Conservation (phyloP, 2,113 vertebrate species). For the Ploceus nigricollis region DNA sequence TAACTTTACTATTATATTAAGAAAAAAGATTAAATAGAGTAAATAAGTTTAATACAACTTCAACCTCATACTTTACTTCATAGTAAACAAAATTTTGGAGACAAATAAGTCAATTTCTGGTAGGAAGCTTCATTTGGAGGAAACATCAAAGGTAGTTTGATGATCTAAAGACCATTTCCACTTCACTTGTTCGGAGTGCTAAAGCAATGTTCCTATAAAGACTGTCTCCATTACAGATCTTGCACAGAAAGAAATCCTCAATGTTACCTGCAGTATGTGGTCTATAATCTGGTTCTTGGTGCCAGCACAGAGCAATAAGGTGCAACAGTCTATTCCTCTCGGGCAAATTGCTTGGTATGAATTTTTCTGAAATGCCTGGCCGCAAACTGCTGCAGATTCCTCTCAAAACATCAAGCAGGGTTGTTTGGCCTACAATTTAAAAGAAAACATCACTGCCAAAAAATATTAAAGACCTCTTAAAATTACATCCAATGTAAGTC, state of each 20-base stretch:
- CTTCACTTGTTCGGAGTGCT: background rate
- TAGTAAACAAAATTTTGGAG: background rate
- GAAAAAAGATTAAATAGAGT: background rate
- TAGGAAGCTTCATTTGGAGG: background rate
- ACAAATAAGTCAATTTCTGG: background rate
- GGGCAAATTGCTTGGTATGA: conserved; percentile 15
- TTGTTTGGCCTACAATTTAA: conserved; percentile 14
- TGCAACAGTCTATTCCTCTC: conserved; percentile 10
- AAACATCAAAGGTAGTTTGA: background rate
- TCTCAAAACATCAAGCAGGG: background rate
- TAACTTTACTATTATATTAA: background rate
- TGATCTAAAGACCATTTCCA: background rate
- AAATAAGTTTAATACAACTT: background rate
- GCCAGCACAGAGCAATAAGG: conserved; percentile 57
- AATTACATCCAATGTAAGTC: background rate
- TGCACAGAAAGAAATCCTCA: background rate
- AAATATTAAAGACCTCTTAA: background rate
- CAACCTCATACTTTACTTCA: background rate
- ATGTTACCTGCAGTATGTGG: conserved; percentile 21
- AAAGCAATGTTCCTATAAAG: background rate
- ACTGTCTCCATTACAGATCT: background rate
- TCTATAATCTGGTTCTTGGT: conserved; percentile 41
- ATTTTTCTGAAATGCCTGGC: conserved; percentile 21
- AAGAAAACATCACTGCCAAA: background rate
- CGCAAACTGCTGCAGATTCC: conserved; percentile 8